Evolutionary conservation across 2,888 invertebrate genomes (phyloP).

Genomic region (Polia nebulosa): DNA sequence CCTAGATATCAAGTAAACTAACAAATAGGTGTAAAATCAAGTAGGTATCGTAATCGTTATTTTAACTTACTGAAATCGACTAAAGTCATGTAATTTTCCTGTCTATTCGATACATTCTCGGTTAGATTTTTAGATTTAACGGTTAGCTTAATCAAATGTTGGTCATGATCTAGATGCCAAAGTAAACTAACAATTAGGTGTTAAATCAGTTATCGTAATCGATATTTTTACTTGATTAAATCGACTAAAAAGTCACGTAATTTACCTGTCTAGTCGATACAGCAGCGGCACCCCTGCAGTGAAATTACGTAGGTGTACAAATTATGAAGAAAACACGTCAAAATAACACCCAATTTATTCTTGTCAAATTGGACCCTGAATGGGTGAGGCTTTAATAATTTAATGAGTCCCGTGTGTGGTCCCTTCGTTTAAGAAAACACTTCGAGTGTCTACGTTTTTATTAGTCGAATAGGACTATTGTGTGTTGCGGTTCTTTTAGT

Average conservation of each 20-base stretch:
- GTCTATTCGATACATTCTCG: too few relatives aligned
- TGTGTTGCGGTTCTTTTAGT: conserved; percentile 1
- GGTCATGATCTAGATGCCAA: too few relatives aligned
- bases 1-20: conserved; percentile 20
- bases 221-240: too few relatives aligned
- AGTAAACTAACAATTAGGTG: too few relatives aligned
- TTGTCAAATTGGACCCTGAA: conserved; percentile 81
- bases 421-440: conserved; percentile 57
- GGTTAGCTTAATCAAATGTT: too few relatives aligned
- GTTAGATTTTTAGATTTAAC: too few relatives aligned
- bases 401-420: conserved; percentile 68
- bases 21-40: not conserved
- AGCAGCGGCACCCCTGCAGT: conserved; percentile 53
- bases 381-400: conserved; percentile 72
- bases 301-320: conserved; percentile 78
- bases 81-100: too few relatives aligned
- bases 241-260: conserved; percentile 26
- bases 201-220: too few relatives aligned
- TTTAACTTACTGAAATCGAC: too few relatives aligned
- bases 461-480: conserved; percentile 47
- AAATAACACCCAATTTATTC: conserved; percentile 77
- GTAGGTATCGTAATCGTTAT: not conserved
- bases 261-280: conserved; percentile 20
- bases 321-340: conserved; percentile 73
- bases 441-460: conserved; percentile 57